Base-by-base conservation (phyloP, 2,888 invertebrate genomes). In the Carabus problematicus region DNA sequence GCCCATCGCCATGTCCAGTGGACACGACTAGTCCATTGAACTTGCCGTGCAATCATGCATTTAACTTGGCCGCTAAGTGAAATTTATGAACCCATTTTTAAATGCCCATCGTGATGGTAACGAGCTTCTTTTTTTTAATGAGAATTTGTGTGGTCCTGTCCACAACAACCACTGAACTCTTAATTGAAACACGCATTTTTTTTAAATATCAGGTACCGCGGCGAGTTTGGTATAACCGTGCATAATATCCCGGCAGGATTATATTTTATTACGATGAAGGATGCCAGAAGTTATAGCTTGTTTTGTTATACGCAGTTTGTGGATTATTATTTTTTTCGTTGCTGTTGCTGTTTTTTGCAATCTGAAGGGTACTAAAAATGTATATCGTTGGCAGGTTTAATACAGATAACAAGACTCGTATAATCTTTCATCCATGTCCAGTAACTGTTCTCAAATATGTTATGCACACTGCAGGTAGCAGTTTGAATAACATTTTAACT, bases 101-200 rank as follows among this genome's bases (percentile, higher is more conserved):
- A 47, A 47, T 47, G 47, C 12, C 47, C 12, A 1, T 47, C 16
- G 1, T 47, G 47, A 47, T 47, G 52, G 45, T 62, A 62, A 64
- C 64, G 52, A 64, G 54, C 12, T 43, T 43, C n/a, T 43, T 64
- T 64, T 64, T 64, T 42, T 54, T 42, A 62, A 64, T 54, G 64
- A 64, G 64, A 64, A 64, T 64, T 64, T 64, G 64, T 64, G 64
- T 64, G 64, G 64, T 64, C 64, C n/a, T 47, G 47, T 47, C 11
- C 7, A 64, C 29, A 29, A 29, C 29, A 29, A 29, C 29, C 29
- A 29, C 29, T 29, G 29, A 45, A 18, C 61, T 47, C 49, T 49
- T 61, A 54, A 64, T 64, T 64, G 64, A 64, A 54, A 47, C 54
- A 54, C 19, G 54, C 43, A 64, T 55, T 47, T 58, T 58, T 58